A percentile compares a stretch with the other conserved stretches of the same genome.
Evolutionary conservation across 2,888 invertebrate genomes (phyloP).

Genomic region (Thumatha senex): DNA sequence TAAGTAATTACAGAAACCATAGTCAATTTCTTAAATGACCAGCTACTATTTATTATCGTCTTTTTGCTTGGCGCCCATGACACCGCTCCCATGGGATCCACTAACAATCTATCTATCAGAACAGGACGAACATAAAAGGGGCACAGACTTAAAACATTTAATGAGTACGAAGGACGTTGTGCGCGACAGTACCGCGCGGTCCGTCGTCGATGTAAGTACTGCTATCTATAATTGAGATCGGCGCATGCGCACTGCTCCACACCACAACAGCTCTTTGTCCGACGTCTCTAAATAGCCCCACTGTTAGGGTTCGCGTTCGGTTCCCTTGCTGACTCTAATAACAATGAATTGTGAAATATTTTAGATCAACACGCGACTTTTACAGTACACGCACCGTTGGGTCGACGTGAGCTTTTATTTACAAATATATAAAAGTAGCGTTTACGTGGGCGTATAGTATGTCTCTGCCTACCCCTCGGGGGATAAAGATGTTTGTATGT

Average conservation of each 20-base stretch:
- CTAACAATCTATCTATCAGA: no score
- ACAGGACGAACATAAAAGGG: no score
- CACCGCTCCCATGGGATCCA: no score
- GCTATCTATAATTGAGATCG: conserved; percentile 67
- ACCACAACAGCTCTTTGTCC: conserved; percentile 20
- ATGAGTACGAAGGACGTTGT: neutral
- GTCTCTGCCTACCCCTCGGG: no score
- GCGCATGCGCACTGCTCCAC: conserved; percentile 27
- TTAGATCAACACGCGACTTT: neutral
- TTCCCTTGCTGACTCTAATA: neutral
- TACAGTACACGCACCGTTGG: neutral
- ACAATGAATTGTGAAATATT: conserved; percentile 6
- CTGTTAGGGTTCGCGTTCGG: neutral
- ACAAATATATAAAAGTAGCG: no score
- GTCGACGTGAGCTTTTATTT: neutral
- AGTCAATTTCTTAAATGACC: no score
- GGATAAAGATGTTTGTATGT: no score
- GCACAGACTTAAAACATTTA: no score
- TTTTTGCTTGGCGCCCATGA: no score
- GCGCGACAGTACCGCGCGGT: conserved; percentile 19
- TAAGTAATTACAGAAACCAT: no score
- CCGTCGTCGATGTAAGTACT: conserved; percentile 29
- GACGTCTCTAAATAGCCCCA: conserved; percentile 25
- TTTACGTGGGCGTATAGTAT: no score
- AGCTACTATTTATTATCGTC: no score